Evolutionary conservation across 2,888 invertebrate species (phyloP).

Genomic region (Baccha elongata): DNA sequence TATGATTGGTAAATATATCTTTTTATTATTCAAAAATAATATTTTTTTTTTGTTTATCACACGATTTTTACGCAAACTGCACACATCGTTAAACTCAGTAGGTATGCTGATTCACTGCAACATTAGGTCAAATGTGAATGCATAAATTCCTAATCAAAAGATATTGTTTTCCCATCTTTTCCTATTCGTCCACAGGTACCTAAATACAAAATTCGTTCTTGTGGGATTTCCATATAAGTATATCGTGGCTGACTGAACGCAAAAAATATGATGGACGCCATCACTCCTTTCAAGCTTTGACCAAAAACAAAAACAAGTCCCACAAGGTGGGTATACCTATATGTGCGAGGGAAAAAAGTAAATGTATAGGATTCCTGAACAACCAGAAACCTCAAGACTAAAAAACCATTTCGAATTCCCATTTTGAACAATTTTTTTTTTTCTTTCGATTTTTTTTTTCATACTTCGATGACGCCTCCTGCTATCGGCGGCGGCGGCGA

Average conservation of each 20-base stretch:
- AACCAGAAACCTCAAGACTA: conserved; percentile 66
- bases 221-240: background rate
- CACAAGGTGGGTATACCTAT: background rate
- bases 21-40: no score
- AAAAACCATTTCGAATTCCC: conserved; percentile 62
- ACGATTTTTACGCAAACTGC: no score
- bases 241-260: conserved; percentile 24
- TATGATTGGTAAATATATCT: no score
- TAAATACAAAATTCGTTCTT: conserved; percentile 8
- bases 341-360: conserved; percentile 8
- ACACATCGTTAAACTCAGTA: no score
- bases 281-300: conserved; percentile 35
- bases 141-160: conserved; percentile 8
- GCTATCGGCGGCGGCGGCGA: conserved; percentile 55
- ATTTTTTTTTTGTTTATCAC: no score
- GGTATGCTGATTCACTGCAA: no score
- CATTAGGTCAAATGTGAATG: conserved; percentile 51
- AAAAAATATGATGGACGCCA: conserved; percentile 71
- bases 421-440: conserved; percentile 55
- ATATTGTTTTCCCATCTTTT: conserved; percentile 28
- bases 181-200: no score
- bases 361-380: conserved; percentile 49
- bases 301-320: conserved; percentile 51
- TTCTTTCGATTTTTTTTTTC: conserved; percentile 29
- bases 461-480: conserved; percentile 63